These are phyloP conservation scores for Notolabrus celidotus DNA, from an alignment of 2,797 vertebrate genomes.

Conservation along the genomic window DNA sequence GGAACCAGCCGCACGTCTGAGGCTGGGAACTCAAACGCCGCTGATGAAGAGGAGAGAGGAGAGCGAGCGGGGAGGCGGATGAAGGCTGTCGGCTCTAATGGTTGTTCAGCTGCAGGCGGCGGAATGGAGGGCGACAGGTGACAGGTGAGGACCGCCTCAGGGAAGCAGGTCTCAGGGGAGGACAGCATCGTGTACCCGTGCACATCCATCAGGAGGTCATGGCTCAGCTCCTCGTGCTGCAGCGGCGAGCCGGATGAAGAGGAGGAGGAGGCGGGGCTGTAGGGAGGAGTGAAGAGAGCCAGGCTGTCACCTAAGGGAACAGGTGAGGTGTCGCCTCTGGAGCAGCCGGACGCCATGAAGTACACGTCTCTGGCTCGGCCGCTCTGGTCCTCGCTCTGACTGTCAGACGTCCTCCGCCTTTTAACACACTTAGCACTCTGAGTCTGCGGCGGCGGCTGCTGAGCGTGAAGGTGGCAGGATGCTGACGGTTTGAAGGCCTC, in stretches of 20 bases:
- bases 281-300: constrained; percentile 77
- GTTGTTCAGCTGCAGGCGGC: constrained; percentile 33
- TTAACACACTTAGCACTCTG: constrained; percentile 54
- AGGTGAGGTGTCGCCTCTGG: constrained; percentile 57
- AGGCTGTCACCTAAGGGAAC: constrained; percentile 44
- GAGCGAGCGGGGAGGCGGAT: constrained; percentile 13
- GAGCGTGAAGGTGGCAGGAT: constrained; percentile 25
- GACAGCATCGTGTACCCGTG: constrained; percentile 65
- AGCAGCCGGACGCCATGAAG: constrained; percentile 17
- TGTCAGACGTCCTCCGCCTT: constrained; percentile 61
- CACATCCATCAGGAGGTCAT: constrained; percentile 72
- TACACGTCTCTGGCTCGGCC: constrained; percentile 31
- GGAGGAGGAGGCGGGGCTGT: constrained; percentile 79
- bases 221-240: constrained; percentile 60
- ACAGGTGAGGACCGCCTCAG: constrained; percentile 51
- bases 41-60: constrained; percentile 53
- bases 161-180: constrained; percentile 70
- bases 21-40: constrained; percentile 57
- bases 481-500: constrained; percentile 50
- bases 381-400: constrained; percentile 54
- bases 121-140: constrained; percentile 52
- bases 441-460: constrained; percentile 43
- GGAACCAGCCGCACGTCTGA: constrained; percentile 75
- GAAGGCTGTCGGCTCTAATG: constrained; percentile 57
- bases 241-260: constrained; percentile 73